Base-by-base conservation (phyloP, 2,113 vertebrate genomes). In the Blennius ocellaris region DNA sequence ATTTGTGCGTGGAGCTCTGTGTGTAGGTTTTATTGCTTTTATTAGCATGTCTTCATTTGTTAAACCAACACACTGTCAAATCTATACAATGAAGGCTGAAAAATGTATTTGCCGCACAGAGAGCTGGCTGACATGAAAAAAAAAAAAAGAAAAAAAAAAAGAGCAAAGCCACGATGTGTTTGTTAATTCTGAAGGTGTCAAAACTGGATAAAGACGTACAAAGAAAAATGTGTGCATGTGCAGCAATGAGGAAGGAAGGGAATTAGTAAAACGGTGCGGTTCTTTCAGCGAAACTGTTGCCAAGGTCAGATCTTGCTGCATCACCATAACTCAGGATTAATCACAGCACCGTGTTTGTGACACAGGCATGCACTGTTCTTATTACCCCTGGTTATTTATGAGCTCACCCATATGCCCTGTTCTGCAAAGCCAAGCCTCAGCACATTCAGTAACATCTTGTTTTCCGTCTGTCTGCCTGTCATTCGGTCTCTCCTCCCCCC, bases 321-420 rank as follows among this genome's bases (percentile, higher is more conserved):
- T 90, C 83, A 80, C 60, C 81, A 80, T 69, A 87, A 77, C 76
- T 72, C 76, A 73, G 50, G 62, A 84, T 83, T 83, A 88, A 89
- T 85, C 83, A 85, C 79, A 52, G 50, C 5, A 41, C 65, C 52
- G 73, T 62, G 72, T 80, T 76, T 69, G 67, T 74, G 64, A 39
- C 66, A 57, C 11, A n/a, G 49, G 58, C 73, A 54, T 48, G 86
- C 80, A 76, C 81, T 60, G 71, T 61, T 81, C 94, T 94, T 93
- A 94, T 94, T 94, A 94, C 64, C 90, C 89, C 92, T 90, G 81
- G 92, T 93, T 94, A 94, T 92, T 94, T 91, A 93, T 75, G 84
- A 94, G 85, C 86, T 74, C 64, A 61, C 68, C 57, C 73, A 73
- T 76, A 69, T 73, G 68, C 57, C 55, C 58, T 56, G 69, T 75